Conservation (phyloP, 2,888 invertebrate genomes). For the Tromatobia lineatoria region DNA sequence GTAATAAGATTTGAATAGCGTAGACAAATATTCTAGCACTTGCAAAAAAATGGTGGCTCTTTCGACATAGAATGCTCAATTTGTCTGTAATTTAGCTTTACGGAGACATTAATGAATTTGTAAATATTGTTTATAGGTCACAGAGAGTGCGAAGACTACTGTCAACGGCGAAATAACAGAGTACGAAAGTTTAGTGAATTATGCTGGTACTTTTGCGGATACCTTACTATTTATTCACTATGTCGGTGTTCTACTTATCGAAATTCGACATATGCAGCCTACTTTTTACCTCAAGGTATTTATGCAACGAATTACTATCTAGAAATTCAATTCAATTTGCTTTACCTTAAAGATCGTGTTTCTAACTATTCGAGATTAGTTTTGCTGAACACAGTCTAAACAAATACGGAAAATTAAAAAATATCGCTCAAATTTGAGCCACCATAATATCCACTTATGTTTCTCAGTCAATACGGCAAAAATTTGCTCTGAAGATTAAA, state of each 20-base stretch:
- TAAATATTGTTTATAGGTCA: slow-evolving; percentile 85
- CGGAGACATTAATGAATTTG: neutral
- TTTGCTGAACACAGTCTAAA: too few species aligned
- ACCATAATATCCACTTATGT: too few species aligned
- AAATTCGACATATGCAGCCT: slow-evolving; percentile 96
- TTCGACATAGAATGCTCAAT: neutral
- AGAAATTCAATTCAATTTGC: neutral
- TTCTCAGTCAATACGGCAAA: too few species aligned
- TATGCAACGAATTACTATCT: neutral
- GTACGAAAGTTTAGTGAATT: slow-evolving; percentile 96
- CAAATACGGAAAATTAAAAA: too few species aligned
- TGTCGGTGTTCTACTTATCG: slow-evolving; percentile 96
- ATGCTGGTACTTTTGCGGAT: slow-evolving; percentile 97
- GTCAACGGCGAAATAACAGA: slow-evolving; percentile 93
- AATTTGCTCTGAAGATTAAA: too few species aligned
- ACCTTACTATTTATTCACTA: slow-evolving; percentile 98
- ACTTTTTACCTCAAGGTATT: slow-evolving; percentile 93
- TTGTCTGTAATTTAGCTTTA: neutral
- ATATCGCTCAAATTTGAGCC: too few species aligned
- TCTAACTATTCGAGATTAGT: too few species aligned
- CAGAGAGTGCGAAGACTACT: slow-evolving; percentile 92
- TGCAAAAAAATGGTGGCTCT: neutral
- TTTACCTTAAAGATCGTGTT: too few species aligned
- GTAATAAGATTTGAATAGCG: too few species aligned
- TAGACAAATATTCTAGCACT: too few species aligned